phyloP scores from a whole-genome alignment of 2,797 vertebrate genomes.

The Spheniscus humboldti region DNA sequence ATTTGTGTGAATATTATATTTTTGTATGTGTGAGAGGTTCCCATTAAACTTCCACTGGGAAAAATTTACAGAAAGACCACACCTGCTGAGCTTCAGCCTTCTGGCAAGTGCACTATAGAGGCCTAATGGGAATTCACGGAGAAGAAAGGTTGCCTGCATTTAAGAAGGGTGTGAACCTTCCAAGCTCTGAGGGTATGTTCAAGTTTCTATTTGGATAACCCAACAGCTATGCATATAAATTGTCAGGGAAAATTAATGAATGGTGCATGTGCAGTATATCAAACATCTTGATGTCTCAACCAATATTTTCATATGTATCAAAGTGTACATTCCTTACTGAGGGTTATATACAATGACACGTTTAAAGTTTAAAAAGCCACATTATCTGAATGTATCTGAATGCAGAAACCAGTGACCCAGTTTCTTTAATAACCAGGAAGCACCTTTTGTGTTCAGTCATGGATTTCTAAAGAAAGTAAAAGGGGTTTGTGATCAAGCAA shows the following conservation, averaged over 20 bases:
- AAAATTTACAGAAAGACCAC: slow-evolving; percentile 40
- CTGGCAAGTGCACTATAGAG: not conserved
- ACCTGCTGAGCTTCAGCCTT: slow-evolving; percentile 31
- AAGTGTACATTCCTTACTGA: not conserved
- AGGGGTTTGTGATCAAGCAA: not conserved
- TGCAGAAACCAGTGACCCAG: not conserved
- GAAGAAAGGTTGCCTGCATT: slow-evolving; percentile 25
- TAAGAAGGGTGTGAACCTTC: slow-evolving; percentile 9
- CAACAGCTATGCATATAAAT: slow-evolving; percentile 15
- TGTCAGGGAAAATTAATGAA: not conserved
- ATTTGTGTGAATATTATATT: not conserved
- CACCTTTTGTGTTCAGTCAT: not conserved
- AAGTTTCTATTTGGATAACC: slow-evolving; percentile 33
- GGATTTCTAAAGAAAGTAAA: not conserved
- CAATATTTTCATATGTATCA: slow-evolving; percentile 36
- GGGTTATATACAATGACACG: not conserved
- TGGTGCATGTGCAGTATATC: not conserved
- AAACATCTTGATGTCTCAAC: slow-evolving; percentile 24
- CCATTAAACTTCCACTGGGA: not conserved
- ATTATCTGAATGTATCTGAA: not conserved
- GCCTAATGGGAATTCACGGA: not conserved
- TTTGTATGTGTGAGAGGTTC: not conserved
- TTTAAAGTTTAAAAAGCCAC: slow-evolving; percentile 23
- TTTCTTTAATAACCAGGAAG: not conserved
- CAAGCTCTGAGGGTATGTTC: not conserved